Evolutionary conservation across 2,113 vertebrate genomes (phyloP).

Genomic region (Amphiprion ocellaris): DNA sequence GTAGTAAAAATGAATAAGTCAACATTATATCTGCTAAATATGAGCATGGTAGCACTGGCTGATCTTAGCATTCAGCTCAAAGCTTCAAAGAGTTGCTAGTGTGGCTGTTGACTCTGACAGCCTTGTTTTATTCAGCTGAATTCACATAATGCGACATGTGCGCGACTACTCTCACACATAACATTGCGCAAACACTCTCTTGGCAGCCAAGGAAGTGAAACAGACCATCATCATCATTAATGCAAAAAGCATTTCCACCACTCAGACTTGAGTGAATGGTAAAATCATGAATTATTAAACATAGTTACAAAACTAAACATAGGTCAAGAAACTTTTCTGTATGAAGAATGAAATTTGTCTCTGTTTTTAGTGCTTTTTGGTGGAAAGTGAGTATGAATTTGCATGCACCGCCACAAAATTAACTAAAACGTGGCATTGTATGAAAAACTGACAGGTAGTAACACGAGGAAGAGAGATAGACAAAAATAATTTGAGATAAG

Average conservation of each 20-base stretch:
- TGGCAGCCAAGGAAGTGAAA: neutral
- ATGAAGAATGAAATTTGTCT: conserved; percentile 51
- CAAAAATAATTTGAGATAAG: conserved; percentile 25
- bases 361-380: neutral
- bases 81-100: conserved; percentile 10
- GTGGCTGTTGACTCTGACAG: neutral
- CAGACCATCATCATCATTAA: conserved; percentile 59
- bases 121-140: neutral
- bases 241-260: conserved; percentile 61
- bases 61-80: neutral
- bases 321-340: conserved; percentile 25
- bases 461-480: conserved; percentile 19
- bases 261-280: conserved; percentile 46
- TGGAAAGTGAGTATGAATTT: neutral
- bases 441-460: neutral
- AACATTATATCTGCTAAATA: neutral
- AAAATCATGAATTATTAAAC: conserved; percentile 59
- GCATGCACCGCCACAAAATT: neutral
- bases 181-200: conserved; percentile 18
- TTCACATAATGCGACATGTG: conserved; percentile 13
- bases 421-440: neutral
- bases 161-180: neutral
- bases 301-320: conserved; percentile 50
- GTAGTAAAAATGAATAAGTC: neutral
- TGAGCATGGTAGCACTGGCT: neutral